Conservation (phyloP, 2,113 vertebrate genomes). For the Larimichthys polyactis region DNA sequence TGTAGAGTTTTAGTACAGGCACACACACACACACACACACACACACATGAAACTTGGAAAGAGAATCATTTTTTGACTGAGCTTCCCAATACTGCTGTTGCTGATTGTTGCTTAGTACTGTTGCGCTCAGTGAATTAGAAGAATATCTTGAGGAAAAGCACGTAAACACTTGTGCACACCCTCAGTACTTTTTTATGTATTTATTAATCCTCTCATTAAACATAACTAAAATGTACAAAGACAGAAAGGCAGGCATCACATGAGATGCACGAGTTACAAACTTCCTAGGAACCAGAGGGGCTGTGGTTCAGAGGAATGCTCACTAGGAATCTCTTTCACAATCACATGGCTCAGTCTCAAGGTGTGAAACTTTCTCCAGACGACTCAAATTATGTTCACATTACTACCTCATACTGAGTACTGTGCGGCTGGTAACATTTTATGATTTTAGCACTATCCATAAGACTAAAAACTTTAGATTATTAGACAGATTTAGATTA, state of each 20-base stretch:
- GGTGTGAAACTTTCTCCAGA: neutral
- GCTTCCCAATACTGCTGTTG: neutral
- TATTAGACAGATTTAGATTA: too few relatives aligned
- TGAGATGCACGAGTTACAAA: conserved; percentile 59
- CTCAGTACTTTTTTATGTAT: neutral
- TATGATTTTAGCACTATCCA: neutral
- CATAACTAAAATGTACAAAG: conserved; percentile 16
- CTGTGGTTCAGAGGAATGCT: neutral
- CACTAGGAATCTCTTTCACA: neutral
- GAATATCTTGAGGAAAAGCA: conserved; percentile 45
- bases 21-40: neutral
- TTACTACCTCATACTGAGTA: neutral
- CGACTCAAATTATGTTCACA: conserved; percentile 20
- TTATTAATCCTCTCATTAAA: conserved; percentile 38
- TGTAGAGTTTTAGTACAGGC: neutral
- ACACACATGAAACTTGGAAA: neutral
- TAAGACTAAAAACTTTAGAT: neutral
- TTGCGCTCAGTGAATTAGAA: conserved; percentile 34
- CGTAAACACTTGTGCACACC: conserved; percentile 19
- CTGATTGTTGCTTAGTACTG: neutral
- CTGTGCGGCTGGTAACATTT: neutral
- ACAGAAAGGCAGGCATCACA: conserved; percentile 53
- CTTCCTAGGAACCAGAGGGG: conserved; percentile 9
- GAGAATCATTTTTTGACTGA: neutral
- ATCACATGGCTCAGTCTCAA: conserved; percentile 11